A percentile compares a stretch with the other conserved stretches of the same genome.
Conservation (phyloP, 2,888 invertebrate species). For the Cloeon dipterum region DNA sequence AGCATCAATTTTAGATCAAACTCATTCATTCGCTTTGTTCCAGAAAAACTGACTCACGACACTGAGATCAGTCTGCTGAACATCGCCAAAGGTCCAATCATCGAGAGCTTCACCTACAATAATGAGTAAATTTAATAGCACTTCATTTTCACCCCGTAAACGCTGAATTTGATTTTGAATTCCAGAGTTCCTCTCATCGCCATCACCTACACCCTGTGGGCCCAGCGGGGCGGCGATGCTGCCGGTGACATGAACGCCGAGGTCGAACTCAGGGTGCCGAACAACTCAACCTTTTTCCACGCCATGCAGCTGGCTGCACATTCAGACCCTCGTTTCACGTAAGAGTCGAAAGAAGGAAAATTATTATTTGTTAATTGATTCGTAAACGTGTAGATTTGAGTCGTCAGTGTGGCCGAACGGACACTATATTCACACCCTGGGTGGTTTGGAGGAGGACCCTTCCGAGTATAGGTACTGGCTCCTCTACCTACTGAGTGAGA, state of each 20-base stretch:
- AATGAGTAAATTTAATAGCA: neutral
- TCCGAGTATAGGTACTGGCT: conserved; percentile 78
- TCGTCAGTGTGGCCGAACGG: conserved; percentile 84
- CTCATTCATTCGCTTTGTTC: too few species aligned
- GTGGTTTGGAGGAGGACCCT: conserved; percentile 54
- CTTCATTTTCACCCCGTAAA: too few species aligned
- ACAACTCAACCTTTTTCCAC: conserved; percentile 35
- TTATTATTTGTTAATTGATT: neutral
- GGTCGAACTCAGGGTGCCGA: conserved; percentile 36
- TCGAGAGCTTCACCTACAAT: neutral
- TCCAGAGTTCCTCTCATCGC: conserved; percentile 20
- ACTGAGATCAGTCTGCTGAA: too few species aligned
- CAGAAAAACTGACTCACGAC: too few species aligned
- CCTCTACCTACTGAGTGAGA: conserved; percentile 55
- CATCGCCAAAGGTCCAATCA: neutral
- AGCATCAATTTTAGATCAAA: too few species aligned
- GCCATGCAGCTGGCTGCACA: conserved; percentile 71
- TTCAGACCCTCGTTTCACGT: conserved; percentile 35
- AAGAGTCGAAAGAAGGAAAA: conserved; percentile 12
- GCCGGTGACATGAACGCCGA: neutral
- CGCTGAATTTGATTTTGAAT: neutral
- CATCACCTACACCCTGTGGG: conserved; percentile 66
- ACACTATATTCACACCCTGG: conserved; percentile 72
- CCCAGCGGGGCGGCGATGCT: neutral
- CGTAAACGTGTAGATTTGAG: conserved; percentile 34